These are phyloP conservation scores for Chiloscyllium punctatum DNA, from an alignment of 2,797 vertebrate genomes.

Conservation along the genomic window DNA sequence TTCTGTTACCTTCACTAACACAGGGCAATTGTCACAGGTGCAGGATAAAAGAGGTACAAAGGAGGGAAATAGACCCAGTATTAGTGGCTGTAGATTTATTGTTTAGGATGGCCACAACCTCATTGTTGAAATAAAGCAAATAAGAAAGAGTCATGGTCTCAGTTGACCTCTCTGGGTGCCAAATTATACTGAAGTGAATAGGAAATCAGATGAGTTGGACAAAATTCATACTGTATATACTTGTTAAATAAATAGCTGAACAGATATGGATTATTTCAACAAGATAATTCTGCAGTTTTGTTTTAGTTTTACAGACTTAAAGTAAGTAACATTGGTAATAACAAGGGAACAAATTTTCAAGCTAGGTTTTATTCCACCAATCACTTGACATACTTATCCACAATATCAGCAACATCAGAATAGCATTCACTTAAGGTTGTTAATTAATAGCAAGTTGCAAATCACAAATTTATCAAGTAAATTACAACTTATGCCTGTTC, in stretches of 20 bases:
- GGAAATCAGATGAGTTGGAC: constrained; percentile 46
- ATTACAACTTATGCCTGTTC: background rate
- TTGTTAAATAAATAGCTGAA: constrained; percentile 42
- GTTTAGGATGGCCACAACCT: constrained; percentile 61
- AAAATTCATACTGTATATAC: constrained; percentile 39
- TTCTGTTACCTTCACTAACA: constrained; percentile 79
- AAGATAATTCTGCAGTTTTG: background rate
- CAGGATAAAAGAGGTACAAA: constrained; percentile 62
- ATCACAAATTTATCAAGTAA: background rate
- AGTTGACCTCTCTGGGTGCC: constrained; percentile 56
- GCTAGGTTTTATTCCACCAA: background rate
- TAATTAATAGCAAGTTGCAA: constrained; percentile 18
- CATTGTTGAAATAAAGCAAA: constrained; percentile 58
- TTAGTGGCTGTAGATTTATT: constrained; percentile 58
- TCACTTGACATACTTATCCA: background rate
- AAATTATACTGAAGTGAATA: constrained; percentile 53
- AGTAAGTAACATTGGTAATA: background rate
- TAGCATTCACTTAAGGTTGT: background rate
- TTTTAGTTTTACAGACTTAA: background rate
- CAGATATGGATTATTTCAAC: constrained; percentile 21
- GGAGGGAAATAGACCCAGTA: constrained; percentile 55
- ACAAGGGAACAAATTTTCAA: background rate
- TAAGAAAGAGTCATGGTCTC: constrained; percentile 54
- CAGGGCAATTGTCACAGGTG: constrained; percentile 77
- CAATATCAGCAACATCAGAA: background rate